Base-by-base conservation (phyloP, 2,888 invertebrate species). In the Eulithis testata region DNA sequence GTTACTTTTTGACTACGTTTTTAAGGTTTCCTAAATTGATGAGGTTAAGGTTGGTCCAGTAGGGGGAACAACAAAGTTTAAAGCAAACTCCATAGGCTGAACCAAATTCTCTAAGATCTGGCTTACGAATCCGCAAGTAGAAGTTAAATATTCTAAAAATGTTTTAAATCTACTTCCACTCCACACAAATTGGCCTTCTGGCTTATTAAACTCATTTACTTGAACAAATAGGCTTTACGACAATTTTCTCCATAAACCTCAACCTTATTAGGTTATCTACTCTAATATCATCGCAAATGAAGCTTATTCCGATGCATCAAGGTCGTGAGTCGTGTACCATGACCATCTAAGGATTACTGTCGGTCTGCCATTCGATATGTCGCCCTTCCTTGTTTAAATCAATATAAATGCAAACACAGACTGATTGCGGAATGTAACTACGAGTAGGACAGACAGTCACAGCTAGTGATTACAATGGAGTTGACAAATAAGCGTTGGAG, bases 281-380 rank as follows among this genome's bases (percentile, higher is more conserved):
- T 57, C 63, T 61, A 65, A 70, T 66, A 54, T 45, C 9, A 27
- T 47, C 40, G 54, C 66, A 67, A 68, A 65, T 63, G 57, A 52
- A 11, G 40, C 61, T 64, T 68, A 71, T 70, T 65, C 53, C 62
- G 62, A 58, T 27, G 65, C 60, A 63, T 55, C 65, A 69, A 71
- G 73, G 70, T 66, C 66, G 67, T 36, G 52, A 68, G 58, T 68
- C 31, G 59, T 52, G 37, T 50, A 54, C 37, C 50, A 53, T 65
- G 49, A 49, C 70, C 64, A 54, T 66, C 21, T 65, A 69, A 53
- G 70, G 72, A 53, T 55, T 49, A 62, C 50, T 31, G 50, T 27
- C 67, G 40, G 71, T 14, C 67, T 36, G 71, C 59, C 65, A 70
- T 73, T 60, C 58, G 68, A 72, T 69, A 65, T 54, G 43, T 56